A percentile compares a stretch with the other conserved stretches of the same genome.
phyloP scores from a whole-genome alignment of 2,888 invertebrate genomes.

The Keiferia lycopersicella region DNA sequence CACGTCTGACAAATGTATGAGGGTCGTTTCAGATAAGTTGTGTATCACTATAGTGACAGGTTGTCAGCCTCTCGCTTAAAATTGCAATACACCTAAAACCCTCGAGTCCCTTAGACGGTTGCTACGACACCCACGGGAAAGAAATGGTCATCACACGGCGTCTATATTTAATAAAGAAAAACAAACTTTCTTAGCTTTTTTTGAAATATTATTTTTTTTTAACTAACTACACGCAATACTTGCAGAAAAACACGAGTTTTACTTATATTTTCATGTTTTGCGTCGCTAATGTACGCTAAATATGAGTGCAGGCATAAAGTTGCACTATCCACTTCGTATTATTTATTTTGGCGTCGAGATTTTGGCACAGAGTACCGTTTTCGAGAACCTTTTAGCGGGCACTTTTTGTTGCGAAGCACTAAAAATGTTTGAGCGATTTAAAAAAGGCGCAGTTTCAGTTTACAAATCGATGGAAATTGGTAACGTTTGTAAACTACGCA shows the following conservation, averaged over 20 bases:
- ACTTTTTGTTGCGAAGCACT: slow-evolving; percentile 8
- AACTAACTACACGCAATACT: neutral
- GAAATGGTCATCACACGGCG: too few species aligned
- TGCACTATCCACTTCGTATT: slow-evolving; percentile 3
- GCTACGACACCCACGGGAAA: too few species aligned
- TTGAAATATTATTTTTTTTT: too few species aligned
- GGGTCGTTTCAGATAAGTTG: too few species aligned
- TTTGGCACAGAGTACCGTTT: slow-evolving; percentile 7
- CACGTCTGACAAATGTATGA: too few species aligned
- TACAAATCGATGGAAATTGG: neutral
- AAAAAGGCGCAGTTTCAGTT: neutral
- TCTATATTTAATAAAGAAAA: too few species aligned
- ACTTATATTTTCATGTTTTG: neutral
- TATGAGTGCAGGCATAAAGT: slow-evolving; percentile 11
- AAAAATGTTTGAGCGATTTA: slow-evolving; percentile 7
- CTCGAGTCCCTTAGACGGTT: too few species aligned
- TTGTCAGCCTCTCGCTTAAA: too few species aligned
- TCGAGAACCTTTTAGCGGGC: slow-evolving; percentile 8
- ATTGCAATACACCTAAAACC: too few species aligned
- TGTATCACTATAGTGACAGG: too few species aligned
- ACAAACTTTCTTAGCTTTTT: too few species aligned
- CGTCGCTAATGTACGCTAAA: neutral
- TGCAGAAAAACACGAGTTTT: neutral
- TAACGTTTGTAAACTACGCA: neutral
- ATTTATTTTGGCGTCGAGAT: slow-evolving; percentile 19